Conservation (phyloP, 2,113 vertebrate genomes). For the Gracilinanus agilis region DNA sequence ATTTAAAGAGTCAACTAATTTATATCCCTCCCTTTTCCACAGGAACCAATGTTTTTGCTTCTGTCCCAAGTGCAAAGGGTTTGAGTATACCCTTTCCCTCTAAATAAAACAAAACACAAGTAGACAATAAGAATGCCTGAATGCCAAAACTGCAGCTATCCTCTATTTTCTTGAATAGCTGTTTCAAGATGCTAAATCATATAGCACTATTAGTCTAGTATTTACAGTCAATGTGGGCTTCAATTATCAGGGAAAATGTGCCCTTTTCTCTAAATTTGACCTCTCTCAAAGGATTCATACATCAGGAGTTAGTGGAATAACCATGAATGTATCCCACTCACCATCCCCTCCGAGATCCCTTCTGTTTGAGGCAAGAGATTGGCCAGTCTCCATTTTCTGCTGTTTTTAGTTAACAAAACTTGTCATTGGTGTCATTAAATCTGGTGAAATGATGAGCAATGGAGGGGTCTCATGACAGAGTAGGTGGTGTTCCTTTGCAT, state of each 20-base stretch:
- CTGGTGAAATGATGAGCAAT: background rate
- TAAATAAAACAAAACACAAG: background rate
- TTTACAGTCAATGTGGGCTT: background rate
- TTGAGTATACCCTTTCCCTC: background rate
- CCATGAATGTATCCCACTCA: background rate
- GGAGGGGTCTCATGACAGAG: background rate
- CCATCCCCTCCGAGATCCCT: background rate
- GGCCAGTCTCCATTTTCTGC: background rate
- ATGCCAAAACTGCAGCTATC: background rate
- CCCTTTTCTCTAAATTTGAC: background rate
- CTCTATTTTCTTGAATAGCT: background rate
- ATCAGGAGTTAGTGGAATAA: background rate
- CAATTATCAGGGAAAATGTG: background rate
- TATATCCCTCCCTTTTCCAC: background rate
- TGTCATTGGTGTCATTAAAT: background rate
- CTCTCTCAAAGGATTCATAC: background rate
- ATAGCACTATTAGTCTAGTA: background rate
- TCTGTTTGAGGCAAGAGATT: background rate
- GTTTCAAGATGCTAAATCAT: background rate
- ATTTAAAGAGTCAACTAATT: conserved; percentile 3
- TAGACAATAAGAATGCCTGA: background rate
- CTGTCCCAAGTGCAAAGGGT: background rate
- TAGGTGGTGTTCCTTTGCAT: background rate
- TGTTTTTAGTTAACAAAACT: conserved; percentile 22
- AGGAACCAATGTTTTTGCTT: background rate